phyloP scores from a whole-genome alignment of 2,113 vertebrate species.

The Muntiacus reevesi region DNA sequence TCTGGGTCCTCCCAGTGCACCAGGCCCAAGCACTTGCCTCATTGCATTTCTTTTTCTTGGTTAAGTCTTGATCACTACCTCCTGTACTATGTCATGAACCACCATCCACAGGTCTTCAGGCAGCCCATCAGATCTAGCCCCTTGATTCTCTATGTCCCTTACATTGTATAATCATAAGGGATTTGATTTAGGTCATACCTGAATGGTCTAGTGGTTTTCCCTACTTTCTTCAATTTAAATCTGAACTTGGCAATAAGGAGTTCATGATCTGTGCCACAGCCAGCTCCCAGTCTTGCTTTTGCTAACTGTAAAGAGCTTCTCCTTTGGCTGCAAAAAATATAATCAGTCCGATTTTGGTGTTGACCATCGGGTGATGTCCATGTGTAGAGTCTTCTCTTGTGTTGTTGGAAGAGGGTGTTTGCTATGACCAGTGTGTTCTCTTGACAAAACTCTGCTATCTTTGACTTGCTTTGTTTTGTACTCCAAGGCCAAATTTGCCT shows the following conservation, averaged over 20 bases:
- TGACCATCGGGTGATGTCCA: not conserved
- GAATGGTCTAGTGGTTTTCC: not conserved
- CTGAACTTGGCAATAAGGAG: not conserved
- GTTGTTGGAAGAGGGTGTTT: not conserved
- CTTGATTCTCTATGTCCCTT: not conserved
- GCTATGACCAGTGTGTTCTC: not conserved
- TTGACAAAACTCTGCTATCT: not conserved
- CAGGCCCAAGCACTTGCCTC: no score
- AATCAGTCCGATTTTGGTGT: not conserved
- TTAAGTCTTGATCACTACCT: not conserved
- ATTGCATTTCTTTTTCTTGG: not conserved
- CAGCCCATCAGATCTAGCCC: not conserved
- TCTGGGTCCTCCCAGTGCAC: no score
- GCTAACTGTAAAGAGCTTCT: not conserved
- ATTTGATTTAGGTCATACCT: not conserved
- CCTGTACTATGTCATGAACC: not conserved
- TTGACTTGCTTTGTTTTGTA: not conserved
- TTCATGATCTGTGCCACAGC: not conserved
- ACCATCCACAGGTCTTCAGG: not conserved
- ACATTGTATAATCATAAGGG: not conserved
- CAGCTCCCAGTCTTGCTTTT: not conserved
- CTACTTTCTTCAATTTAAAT: not conserved
- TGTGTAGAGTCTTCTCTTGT: not conserved
- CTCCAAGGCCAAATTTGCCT: not conserved
- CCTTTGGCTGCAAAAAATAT: not conserved